Evolutionary conservation across 1,140 invertebrate species (phyloP).

Genomic region (Oreohelix idahoensis): DNA sequence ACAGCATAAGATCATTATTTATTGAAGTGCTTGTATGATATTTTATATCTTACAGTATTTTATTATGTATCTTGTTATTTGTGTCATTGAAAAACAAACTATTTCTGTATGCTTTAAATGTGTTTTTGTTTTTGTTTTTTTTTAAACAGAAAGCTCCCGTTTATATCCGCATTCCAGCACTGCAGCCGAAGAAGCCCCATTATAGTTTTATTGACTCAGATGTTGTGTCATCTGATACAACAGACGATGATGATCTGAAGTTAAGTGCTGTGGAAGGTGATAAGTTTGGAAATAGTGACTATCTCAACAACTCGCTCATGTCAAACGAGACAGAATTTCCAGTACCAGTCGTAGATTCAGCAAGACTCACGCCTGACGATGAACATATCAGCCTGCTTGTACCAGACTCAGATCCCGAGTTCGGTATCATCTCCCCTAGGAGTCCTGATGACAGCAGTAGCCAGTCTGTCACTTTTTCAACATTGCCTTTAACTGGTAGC

Average conservation of each 20-base stretch:
- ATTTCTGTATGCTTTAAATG: background rate
- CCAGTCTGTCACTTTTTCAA: background rate
- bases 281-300: background rate
- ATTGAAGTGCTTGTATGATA: too few species aligned
- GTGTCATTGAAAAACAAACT: too few species aligned
- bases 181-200: background rate
- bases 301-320: background rate
- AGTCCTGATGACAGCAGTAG: slow-evolving; percentile 1
- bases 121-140: background rate
- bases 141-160: background rate
- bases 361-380: background rate
- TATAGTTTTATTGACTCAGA: background rate
- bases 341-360: background rate
- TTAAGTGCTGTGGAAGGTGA: background rate
- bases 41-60: too few species aligned
- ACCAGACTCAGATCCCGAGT: background rate
- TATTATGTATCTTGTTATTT: too few species aligned
- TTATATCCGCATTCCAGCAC: slow-evolving; percentile 9
- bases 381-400: background rate
- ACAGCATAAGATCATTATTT: too few species aligned
- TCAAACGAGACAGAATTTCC: background rate
- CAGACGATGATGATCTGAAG: background rate
- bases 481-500: background rate
- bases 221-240: background rate
- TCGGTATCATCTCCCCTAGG: background rate